Percentiles rank a stretch among this genome's conserved stretches.
Conservation (phyloP, 2,888 invertebrate genomes). For the Elysia crispata region DNA sequence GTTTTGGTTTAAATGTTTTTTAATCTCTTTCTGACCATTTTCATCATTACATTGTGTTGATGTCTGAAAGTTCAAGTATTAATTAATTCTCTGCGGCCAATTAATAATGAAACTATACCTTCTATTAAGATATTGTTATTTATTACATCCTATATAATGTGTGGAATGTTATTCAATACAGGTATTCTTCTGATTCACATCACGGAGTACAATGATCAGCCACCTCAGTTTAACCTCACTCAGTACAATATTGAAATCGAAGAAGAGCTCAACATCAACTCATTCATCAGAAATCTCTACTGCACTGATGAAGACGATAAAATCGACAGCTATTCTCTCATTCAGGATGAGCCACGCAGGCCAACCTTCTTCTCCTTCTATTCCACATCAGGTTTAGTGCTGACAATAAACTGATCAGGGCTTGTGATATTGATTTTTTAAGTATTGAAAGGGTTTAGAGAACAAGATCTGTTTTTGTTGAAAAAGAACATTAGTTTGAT, state of each 20-base stretch:
- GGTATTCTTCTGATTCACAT: constrained; percentile 83
- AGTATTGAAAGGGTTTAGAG: no score
- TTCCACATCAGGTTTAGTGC: no score
- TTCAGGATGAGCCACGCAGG: constrained; percentile 13
- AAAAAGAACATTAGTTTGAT: no score
- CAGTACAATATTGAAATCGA: constrained; percentile 67
- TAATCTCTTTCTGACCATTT: no score
- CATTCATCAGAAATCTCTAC: constrained; percentile 66
- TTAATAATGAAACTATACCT: no score
- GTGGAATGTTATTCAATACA: constrained; percentile 62
- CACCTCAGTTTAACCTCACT: constrained; percentile 83
- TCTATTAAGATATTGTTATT: no score
- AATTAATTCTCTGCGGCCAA: no score
- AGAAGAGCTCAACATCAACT: constrained; percentile 67
- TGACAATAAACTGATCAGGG: background rate
- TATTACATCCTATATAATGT: no score
- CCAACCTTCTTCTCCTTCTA: constrained; percentile 25
- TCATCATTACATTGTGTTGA: no score
- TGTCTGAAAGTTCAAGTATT: no score
- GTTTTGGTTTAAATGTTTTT: no score
- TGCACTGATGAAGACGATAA: constrained; percentile 69
- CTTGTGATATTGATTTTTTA: constrained; percentile 2
- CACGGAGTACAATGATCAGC: constrained; percentile 81
- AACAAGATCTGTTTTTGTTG: no score
- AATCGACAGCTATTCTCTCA: constrained; percentile 57